Evolutionary conservation across 2,888 invertebrate species (phyloP).

Genomic region (Mesorhabditis spiculigera): DNA sequence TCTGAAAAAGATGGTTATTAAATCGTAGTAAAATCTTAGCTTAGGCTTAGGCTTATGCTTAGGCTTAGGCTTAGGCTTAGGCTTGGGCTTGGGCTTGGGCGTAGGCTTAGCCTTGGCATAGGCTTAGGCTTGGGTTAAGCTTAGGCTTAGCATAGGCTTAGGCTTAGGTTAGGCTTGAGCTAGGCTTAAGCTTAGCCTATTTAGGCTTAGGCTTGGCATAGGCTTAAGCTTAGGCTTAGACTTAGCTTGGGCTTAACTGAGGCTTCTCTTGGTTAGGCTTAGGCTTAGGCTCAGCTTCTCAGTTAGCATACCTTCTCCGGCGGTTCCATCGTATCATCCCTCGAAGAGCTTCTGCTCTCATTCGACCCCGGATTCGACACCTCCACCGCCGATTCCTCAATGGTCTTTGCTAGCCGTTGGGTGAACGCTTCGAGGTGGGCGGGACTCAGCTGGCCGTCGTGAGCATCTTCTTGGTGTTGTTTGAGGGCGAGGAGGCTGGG

Average conservation of each 20-base stretch:
- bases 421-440: too few species aligned
- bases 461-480: neutral
- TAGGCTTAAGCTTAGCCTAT: too few species aligned
- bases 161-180: neutral
- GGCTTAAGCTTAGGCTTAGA: neutral
- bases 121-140: neutral
- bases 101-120: neutral
- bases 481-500: neutral
- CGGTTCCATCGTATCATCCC: constrained; percentile 24
- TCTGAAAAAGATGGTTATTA: neutral
- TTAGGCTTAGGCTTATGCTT: neutral
- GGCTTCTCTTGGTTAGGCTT: neutral
- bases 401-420: neutral
- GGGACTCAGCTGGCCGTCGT: too few species aligned
- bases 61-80: neutral
- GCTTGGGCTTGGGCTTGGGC: too few species aligned
- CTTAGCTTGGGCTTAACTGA: neutral
- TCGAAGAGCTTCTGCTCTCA: constrained; percentile 10
- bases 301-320: constrained; percentile 24
- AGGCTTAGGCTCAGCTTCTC: neutral
- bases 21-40: neutral
- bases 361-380: constrained; percentile 10
- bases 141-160: neutral
- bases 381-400: neutral
- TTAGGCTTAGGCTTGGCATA: too few species aligned